Conservation (phyloP, 2,888 invertebrate species). For the Loripinus fragilis region DNA sequence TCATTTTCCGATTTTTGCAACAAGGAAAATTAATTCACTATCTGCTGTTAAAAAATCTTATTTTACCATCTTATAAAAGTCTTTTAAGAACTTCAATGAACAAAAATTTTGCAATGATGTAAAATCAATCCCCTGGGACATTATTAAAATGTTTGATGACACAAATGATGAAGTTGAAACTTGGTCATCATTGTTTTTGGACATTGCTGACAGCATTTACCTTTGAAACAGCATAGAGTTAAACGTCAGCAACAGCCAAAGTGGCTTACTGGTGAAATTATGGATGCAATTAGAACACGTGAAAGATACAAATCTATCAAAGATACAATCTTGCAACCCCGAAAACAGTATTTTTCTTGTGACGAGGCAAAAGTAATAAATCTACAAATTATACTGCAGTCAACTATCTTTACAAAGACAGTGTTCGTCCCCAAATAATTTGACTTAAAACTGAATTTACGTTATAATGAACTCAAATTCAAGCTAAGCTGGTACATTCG, state of each 20-base stretch:
- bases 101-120: neutral
- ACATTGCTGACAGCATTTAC: neutral
- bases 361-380: too few relatives aligned
- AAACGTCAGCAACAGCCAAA: constrained; percentile 9
- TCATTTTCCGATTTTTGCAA: neutral
- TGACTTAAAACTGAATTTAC: too few relatives aligned
- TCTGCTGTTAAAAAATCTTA: neutral
- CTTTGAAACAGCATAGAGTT: constrained; percentile 10
- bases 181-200: constrained; percentile 6
- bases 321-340: too few relatives aligned
- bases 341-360: too few relatives aligned
- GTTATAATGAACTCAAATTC: too few relatives aligned
- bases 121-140: neutral
- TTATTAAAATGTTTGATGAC: constrained; percentile 6
- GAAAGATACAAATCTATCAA: too few relatives aligned
- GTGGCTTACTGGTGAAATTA: neutral
- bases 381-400: too few relatives aligned
- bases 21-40: neutral
- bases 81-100: constrained; percentile 14
- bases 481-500: too few relatives aligned
- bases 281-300: too few relatives aligned
- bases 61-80: neutral
- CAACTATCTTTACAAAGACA: too few relatives aligned
- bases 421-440: too few relatives aligned
- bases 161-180: neutral